phyloP scores from a whole-genome alignment of 2,113 vertebrate species.

The human region GRCh38 chr7:118597501-118598000 shows the following conservation, averaged over 20 bases:
- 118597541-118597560: neutral
- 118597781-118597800: neutral
- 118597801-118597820: neutral
- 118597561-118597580: neutral
- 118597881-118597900: neutral
- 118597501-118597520: neutral
- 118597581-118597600: neutral
- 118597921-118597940: neutral
- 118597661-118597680: neutral
- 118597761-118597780: neutral
- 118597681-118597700: neutral
- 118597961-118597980: neutral
- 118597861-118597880: neutral
- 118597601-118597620: neutral
- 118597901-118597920: neutral
- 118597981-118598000: neutral
- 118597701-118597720: neutral
- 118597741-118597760: neutral
- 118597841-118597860: neutral
- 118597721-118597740: neutral
- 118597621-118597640: neutral
- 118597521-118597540: neutral
- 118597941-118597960: neutral
- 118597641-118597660: neutral
- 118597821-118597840: neutral